phyloP scores from a whole-genome alignment of 2,113 vertebrate species.

The Trematomus loennbergii region DNA sequence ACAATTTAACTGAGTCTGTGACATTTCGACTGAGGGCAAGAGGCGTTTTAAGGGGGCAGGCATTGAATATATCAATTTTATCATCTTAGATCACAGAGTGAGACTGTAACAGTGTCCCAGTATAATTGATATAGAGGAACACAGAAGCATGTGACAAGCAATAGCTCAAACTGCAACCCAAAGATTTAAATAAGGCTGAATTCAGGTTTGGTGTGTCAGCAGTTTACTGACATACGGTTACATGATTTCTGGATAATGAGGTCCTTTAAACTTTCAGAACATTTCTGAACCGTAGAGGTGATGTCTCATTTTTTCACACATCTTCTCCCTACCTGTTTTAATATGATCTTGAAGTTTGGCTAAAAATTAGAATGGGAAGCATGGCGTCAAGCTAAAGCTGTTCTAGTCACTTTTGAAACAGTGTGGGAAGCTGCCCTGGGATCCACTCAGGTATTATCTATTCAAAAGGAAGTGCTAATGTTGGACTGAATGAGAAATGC shows the following conservation, averaged over 20 bases:
- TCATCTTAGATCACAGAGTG: conserved; percentile 11
- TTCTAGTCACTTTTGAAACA: conserved; percentile 19
- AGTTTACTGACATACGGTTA: conserved; percentile 20
- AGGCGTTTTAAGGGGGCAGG: conserved; percentile 13
- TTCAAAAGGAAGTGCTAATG: conserved; percentile 47
- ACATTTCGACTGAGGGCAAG: conserved; percentile 34
- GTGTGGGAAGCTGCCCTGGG: conserved; percentile 22
- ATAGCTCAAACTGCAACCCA: conserved; percentile 17
- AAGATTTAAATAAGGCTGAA: conserved; percentile 20
- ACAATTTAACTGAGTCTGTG: conserved; percentile 19
- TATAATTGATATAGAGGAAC: background rate
- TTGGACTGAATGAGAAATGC: conserved; percentile 51
- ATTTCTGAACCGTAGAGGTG: conserved; percentile 11
- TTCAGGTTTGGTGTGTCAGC: conserved; percentile 34
- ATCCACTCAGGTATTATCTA: conserved; percentile 49
- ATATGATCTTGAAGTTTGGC: conserved; percentile 17
- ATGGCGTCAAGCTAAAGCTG: conserved; percentile 32
- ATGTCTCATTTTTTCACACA: conserved; percentile 1
- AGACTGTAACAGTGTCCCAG: conserved; percentile 8
- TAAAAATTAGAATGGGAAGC: conserved; percentile 23
- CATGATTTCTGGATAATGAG: conserved; percentile 60
- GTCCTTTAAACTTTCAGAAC: conserved; percentile 23
- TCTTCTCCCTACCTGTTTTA: conserved; percentile 5
- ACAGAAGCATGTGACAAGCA: conserved; percentile 10
- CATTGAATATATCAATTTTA: conserved; percentile 6